Base-by-base conservation (phyloP, 1,140 invertebrate species). In the Scaptomyza pallida region DNA sequence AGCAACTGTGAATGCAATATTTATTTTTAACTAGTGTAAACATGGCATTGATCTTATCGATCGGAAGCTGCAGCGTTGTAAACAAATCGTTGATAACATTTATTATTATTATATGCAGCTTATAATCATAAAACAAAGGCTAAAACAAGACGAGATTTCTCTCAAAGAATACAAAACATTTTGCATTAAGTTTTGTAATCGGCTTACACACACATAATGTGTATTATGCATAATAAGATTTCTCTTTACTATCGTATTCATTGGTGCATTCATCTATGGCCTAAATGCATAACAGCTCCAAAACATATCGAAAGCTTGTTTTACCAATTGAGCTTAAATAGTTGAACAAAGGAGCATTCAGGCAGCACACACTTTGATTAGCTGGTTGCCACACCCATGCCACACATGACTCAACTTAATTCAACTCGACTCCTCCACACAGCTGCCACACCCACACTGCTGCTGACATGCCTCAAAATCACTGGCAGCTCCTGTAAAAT, bases 391-490 rank as follows among this genome's bases (percentile, higher is more conserved):
- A 17, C 13, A 3, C 37, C 10, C 21, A 48, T 21, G 19, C 17
- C 26, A 40, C 59, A 51, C 21, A 43, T 9, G 1, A 37, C 33
- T 35, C 33, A 0, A 12, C 9, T 35, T 12, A 3, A n/a, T 12
- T 35, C 33, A 3, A 12, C 9, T 35, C 12, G 33, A 37, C 33
- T 37, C 33, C n/a, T 37, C 33, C 1, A n/a, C 13, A 19, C 21
- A 12, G 47, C 3, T 19, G 54, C 41, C 43, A 69, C 43, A 16
- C 59, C 54, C 51, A 35, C 35, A 15, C 48, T 65, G 78, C 55
- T 57, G 57, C 73, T 80, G 80, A 23, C 72, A 78, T 76, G 50
- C 62, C 56, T 75, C 43, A 40, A 55, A 75, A 48, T 55, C 48
- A 21, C 9, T 55, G 48, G 37, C 65, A 55, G 60, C 67, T 55